Evolutionary conservation across 53 echinoderm and acorn worm species (phyloP), one percentile per base, ranked within the genome.

Genomic region (Mesocentrotus franciscanus): DNA sequence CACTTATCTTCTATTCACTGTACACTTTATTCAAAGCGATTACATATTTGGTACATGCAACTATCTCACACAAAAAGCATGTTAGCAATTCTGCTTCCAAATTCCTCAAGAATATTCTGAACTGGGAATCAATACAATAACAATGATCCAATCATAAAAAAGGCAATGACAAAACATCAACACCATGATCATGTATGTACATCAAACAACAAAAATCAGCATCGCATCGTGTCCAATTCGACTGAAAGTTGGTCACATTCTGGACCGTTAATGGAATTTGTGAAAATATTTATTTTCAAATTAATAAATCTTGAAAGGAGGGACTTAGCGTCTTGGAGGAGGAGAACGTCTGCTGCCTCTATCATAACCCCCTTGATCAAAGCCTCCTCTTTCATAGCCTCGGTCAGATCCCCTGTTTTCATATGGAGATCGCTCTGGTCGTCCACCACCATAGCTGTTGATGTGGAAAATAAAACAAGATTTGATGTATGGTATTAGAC

Each of bases 381-480:
- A 92, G 16, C 92, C 92, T 92, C 92, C 87, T 85, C 95, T 34
- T n/a, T 94, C 95, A 42, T 94, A 94, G 36, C 95, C 87, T 55
- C 87, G 42, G 70, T 94, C 95, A 58, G 95, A 56, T 68, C 95
- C 95, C 8, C 95, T 35, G 4, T 68, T 61, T 56, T 94, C 95
- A 55, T 94, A 94, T 10, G 76, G 61, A 15, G 94, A 13, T 35
- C 94, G 79, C 36, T 93, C 94, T 70, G 70, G 55, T 29, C 85
- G 95, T 22, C 95, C 85, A 61, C 95, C 87, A 29, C 95, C 87
- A 87, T 94, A 94, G 71, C 95, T 94, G 95, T 22, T 20, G 20
- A 61, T 18, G 29, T 60, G 14, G 22, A 55, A 32, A 27, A 59
- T 58, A 60, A 27, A 90, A 5, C 39, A 18, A 81, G 36, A 39